Conservation (phyloP, 1,140 invertebrate genomes). For the Teleopsis dalmanni region DNA sequence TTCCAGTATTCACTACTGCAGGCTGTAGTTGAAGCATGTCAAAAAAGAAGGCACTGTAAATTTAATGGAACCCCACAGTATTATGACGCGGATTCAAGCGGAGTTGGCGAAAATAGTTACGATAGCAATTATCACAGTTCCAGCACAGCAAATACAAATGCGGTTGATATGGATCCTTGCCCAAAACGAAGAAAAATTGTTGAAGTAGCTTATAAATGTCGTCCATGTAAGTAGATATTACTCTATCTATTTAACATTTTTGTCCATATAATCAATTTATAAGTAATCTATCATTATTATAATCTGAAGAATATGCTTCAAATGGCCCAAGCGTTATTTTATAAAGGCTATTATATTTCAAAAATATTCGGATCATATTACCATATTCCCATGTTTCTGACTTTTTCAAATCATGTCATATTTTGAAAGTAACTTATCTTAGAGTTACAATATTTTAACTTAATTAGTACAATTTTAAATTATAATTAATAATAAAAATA, state of each 20-base stretch:
- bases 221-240: conserved; percentile 73
- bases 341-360: too few relatives aligned
- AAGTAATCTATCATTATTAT: not conserved
- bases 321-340: too few relatives aligned
- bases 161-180: conserved; percentile 63
- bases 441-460: too few relatives aligned
- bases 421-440: too few relatives aligned
- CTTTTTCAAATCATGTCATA: too few relatives aligned
- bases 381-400: too few relatives aligned
- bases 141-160: conserved; percentile 33
- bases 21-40: conserved; percentile 84
- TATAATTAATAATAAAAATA: too few relatives aligned
- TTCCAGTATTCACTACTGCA: conserved; percentile 80
- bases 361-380: too few relatives aligned
- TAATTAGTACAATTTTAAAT: too few relatives aligned
- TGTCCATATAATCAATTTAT: not conserved
- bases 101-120: conserved; percentile 35
- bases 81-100: conserved; percentile 54
- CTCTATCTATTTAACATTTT: not conserved
- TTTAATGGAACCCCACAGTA: conserved; percentile 73
- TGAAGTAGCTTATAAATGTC: conserved; percentile 88
- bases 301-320: too few relatives aligned
- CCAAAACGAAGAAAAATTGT: conserved; percentile 79
- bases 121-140: conserved; percentile 37
- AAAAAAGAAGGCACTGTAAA: conserved; percentile 82